Evolutionary conservation across 2,797 vertebrate species (phyloP).

Genomic region (Cryptoblepharus egeriae): DNA sequence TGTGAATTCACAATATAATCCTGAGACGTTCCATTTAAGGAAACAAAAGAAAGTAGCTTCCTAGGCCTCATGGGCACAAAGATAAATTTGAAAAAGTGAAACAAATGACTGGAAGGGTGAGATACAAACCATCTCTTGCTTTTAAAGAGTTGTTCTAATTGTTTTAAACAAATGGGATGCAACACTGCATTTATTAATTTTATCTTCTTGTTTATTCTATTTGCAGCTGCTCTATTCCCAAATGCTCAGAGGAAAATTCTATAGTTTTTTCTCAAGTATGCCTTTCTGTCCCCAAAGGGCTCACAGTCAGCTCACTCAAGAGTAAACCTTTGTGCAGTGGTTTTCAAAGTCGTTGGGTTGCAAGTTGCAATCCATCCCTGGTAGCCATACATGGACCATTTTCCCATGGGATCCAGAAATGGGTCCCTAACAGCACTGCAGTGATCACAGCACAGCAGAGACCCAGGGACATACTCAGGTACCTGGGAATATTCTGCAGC

Average conservation of each 20-base stretch:
- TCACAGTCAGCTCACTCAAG: not conserved
- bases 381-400: no score
- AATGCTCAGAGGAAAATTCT: no score
- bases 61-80: not conserved
- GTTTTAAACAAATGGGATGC: not conserved
- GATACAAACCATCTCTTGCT: not conserved
- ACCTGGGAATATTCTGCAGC: no score
- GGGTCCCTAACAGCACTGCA: no score
- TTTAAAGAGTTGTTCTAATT: not conserved
- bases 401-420: no score
- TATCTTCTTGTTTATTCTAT: no score
- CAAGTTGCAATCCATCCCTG: no score
- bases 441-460: no score
- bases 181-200: not conserved
- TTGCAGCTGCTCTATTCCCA: no score
- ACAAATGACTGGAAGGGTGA: not conserved
- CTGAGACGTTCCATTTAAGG: not conserved
- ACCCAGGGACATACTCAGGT: no score
- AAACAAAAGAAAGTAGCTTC: not conserved
- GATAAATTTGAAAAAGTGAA: not conserved
- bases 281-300: not conserved
- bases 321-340: not conserved
- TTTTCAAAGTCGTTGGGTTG: no score
- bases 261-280: not conserved
- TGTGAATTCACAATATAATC: conserved; percentile 21